Evolutionary conservation across 2,113 vertebrate species (phyloP).

Genomic region (Papio anubis): DNA sequence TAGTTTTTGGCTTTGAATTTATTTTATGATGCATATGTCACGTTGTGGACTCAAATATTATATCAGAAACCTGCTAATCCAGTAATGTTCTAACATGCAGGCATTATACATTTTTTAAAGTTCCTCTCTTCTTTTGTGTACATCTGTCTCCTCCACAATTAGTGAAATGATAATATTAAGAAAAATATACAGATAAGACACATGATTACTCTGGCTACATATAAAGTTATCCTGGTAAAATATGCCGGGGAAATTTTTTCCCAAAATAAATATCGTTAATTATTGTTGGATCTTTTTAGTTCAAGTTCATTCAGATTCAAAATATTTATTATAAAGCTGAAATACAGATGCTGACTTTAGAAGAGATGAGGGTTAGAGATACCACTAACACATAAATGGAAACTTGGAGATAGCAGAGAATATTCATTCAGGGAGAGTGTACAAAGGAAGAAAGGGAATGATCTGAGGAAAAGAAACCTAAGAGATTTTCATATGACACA

Average conservation of each 20-base stretch:
- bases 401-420: neutral
- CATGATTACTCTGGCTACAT: neutral
- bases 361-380: neutral
- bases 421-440: neutral
- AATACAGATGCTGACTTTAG: neutral
- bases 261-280: neutral
- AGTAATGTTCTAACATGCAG: neutral
- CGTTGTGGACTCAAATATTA: neutral
- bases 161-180: neutral
- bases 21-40: neutral
- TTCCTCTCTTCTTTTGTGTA: neutral
- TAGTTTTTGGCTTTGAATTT: neutral
- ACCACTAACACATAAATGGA: neutral
- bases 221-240: neutral
- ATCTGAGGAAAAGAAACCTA: neutral
- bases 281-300: neutral
- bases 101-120: neutral
- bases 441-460: neutral
- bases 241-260: neutral
- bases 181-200: neutral
- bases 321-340: neutral
- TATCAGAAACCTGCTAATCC: neutral
- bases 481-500: neutral
- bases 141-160: neutral
- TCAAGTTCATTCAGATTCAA: neutral